Evolutionary conservation across 2,797 vertebrate species (phyloP), one percentile per base, ranked within the genome.

Genomic region (Mus spretus): DNA sequence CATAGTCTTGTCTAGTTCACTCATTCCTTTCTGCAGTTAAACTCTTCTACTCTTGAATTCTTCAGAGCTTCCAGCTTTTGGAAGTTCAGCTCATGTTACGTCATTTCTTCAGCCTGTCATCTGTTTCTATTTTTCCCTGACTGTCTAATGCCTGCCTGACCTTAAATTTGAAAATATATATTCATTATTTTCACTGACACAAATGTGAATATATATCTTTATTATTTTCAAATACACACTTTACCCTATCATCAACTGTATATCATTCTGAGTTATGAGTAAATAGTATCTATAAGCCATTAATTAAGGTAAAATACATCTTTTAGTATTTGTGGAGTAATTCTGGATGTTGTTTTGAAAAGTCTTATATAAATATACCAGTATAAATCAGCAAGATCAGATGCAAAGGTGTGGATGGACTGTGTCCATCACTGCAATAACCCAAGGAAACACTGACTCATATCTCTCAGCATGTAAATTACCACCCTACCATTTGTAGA

Each of bases 51-150:
- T 65, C 40, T 19, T 3, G 1, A 1, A 24, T 37, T 75, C 12
- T 75, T 31, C n/a, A 65, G 65, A 8, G 24, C 4, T 70, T 61
- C 22, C 17, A 44, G 4, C 17, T 83, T 72, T 78, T 34, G 78
- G 50, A 83, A 65, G 47, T 47, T 85, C 13, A 50, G 63, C 72
- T 65, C 28, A 37, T 50, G 78, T 34, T 22, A 47, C 6, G 13
- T 20, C 47, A 0, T 55, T 47, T 37, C 2, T 20, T 74, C 72
- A 80, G 5, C 1, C 12, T n/a, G 0, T 0, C 8, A 12, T n/a
- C 47, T 12, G 6, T 50, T 81, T 86, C 75, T 75, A 3, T 55
- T 59, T 65, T 26, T 40, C 40, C 19, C 19, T 83, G 40, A 31
- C 55, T 67, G n/a, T 37, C 19, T 26, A 70, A 89, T 40, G 31